phyloP scores from a whole-genome alignment of 2,113 vertebrate genomes.

The Felis chaus region DNA sequence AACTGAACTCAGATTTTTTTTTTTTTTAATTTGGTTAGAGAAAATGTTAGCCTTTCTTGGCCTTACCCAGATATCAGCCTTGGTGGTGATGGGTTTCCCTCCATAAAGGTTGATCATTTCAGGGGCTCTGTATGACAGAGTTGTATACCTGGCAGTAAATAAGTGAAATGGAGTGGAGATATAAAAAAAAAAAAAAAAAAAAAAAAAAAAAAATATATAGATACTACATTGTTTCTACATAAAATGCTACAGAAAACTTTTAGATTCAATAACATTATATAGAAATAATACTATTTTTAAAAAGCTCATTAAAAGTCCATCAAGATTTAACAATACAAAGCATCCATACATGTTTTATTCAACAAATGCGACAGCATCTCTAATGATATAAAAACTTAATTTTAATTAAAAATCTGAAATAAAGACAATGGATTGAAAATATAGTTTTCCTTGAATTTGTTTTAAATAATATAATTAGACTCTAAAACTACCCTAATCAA shows the following conservation, averaged over 20 bases:
- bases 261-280: conserved; percentile 21
- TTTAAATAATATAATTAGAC: conserved; percentile 29
- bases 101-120: conserved; percentile 99
- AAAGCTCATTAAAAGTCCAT: conserved; percentile 14
- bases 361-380: background rate
- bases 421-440: conserved; percentile 5
- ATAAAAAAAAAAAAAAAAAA: background rate
- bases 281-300: conserved; percentile 28
- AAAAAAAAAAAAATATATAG: conserved; percentile 1
- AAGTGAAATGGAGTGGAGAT: background rate
- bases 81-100: conserved; percentile 97
- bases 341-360: conserved; percentile 32
- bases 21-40: conserved; percentile 32
- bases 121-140: conserved; percentile 96
- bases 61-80: conserved; percentile 99
- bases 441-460: conserved; percentile 45
- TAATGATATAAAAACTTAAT: conserved; percentile 29
- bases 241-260: conserved; percentile 33
- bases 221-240: conserved; percentile 53
- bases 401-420: conserved; percentile 53
- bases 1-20: conserved; percentile 9
- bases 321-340: conserved; percentile 55
- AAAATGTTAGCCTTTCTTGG: background rate
- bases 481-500: conserved; percentile 36
- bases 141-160: conserved; percentile 92